These are phyloP conservation scores for Erythrocebus patas DNA, from an alignment of 2,113 vertebrate genomes.

Conservation along the genomic window DNA sequence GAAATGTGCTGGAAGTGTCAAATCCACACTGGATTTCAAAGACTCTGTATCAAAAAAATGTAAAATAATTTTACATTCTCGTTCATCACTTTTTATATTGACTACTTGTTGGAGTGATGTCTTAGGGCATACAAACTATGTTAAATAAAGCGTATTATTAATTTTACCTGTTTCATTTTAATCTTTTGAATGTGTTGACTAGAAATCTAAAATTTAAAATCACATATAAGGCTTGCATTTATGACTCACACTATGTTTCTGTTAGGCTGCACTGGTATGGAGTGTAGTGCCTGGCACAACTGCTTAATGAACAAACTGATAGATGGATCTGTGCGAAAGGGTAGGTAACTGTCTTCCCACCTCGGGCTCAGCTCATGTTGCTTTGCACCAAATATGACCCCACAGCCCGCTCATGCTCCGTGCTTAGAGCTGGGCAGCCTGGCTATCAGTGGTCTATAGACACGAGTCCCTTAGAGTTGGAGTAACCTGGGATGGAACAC, in stretches of 20 bases:
- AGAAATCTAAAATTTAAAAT: background rate
- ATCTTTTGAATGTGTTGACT: background rate
- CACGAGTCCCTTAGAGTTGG: background rate
- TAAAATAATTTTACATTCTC: background rate
- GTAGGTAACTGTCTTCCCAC: background rate
- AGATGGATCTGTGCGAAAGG: background rate
- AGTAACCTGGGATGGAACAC: background rate
- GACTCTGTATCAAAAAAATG: background rate
- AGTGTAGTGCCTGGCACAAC: background rate
- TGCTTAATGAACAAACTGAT: background rate
- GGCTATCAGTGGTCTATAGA: background rate
- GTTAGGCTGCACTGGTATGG: background rate
- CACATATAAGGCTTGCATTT: background rate
- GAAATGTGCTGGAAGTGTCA: background rate
- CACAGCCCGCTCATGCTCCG: background rate
- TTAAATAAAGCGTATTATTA: conserved; percentile 9
- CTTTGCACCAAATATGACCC: background rate
- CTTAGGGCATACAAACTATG: background rate
- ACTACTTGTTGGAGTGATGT: background rate
- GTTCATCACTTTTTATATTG: background rate
- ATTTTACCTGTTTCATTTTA: background rate
- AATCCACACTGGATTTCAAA: background rate
- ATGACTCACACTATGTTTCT: background rate
- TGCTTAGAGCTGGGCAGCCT: background rate
- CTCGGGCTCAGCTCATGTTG: background rate